These are phyloP conservation scores for Hemaris fuciformis DNA, from an alignment of 2,888 invertebrate genomes.

Conservation along the genomic window DNA sequence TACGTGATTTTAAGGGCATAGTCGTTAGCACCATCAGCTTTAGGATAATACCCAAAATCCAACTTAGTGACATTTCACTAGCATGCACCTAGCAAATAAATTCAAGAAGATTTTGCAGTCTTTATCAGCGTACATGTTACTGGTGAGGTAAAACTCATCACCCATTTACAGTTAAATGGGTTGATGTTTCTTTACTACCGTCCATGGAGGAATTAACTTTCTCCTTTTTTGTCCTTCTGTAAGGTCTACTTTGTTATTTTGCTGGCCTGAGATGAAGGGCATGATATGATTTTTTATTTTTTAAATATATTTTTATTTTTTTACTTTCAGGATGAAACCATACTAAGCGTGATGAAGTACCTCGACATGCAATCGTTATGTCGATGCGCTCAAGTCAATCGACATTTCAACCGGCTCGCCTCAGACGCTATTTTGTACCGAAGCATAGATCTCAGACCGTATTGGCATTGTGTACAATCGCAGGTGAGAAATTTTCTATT, in stretches of 20 bases:
- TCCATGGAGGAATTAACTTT: too few species aligned
- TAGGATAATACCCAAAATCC: too few species aligned
- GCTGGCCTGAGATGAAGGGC: background rate
- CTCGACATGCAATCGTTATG: constrained; percentile 90
- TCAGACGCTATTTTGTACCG: constrained; percentile 89
- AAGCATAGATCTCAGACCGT: constrained; percentile 90
- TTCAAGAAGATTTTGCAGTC: too few species aligned
- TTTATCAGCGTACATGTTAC: too few species aligned
- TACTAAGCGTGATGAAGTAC: constrained; percentile 89
- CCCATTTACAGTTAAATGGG: too few species aligned
- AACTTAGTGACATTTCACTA: too few species aligned
- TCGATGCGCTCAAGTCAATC: constrained; percentile 87
- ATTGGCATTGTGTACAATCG: constrained; percentile 88
- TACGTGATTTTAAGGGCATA: background rate
- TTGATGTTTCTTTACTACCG: too few species aligned
- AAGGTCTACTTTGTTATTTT: too few species aligned
- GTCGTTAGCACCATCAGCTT: too few species aligned
- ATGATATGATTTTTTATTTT: background rate
- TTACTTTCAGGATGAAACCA: constrained; percentile 89
- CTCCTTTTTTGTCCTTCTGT: too few species aligned
- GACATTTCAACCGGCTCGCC: constrained; percentile 86
- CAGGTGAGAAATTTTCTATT: constrained; percentile 47
- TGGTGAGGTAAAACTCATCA: too few species aligned
- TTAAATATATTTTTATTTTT: constrained; percentile 7
- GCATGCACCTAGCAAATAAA: too few species aligned